Conservation (phyloP, 2,797 vertebrate genomes). For the Rallus crepitans region DNA sequence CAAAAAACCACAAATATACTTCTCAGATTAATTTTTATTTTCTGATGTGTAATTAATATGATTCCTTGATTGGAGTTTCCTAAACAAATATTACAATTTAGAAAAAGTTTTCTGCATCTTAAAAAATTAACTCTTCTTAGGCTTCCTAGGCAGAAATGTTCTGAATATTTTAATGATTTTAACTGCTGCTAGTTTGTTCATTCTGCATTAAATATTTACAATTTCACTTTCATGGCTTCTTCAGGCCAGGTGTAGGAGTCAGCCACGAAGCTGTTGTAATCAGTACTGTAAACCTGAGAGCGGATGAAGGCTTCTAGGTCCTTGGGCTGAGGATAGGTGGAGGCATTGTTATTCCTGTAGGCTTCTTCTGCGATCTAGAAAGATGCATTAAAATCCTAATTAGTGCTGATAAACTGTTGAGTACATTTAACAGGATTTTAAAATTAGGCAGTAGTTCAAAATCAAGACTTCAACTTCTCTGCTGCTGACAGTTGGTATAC, state of each 20-base stretch:
- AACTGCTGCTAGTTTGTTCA: not conserved
- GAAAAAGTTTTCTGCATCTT: conserved; percentile 66
- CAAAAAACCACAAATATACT: not conserved
- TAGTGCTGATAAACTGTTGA: not conserved
- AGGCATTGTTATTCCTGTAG: conserved; percentile 87
- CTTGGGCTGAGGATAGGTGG: conserved; percentile 87
- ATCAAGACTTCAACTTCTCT: not conserved
- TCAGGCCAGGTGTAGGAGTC: conserved; percentile 92
- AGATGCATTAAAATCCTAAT: not conserved
- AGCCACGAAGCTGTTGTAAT: conserved; percentile 88
- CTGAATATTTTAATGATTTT: conserved; percentile 3
- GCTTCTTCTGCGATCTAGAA: conserved; percentile 90
- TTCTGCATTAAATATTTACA: conserved; percentile 51
- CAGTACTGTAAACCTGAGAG: conserved; percentile 87
- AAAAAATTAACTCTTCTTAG: conserved; percentile 67
- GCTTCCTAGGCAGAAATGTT: not conserved
- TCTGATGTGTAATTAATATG: not conserved
- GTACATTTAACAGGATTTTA: not conserved
- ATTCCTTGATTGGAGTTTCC: not conserved
- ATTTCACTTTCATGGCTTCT: conserved; percentile 86
- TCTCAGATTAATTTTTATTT: conserved; percentile 52
- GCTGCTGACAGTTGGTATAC: not conserved
- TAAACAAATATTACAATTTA: conserved; percentile 52
- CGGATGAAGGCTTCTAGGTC: conserved; percentile 88
- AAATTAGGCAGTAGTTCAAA: not conserved